Evolutionary conservation across 2,888 invertebrate genomes (phyloP), one percentile per base, ranked within the genome.

Genomic region (Dasypogon diadema): DNA sequence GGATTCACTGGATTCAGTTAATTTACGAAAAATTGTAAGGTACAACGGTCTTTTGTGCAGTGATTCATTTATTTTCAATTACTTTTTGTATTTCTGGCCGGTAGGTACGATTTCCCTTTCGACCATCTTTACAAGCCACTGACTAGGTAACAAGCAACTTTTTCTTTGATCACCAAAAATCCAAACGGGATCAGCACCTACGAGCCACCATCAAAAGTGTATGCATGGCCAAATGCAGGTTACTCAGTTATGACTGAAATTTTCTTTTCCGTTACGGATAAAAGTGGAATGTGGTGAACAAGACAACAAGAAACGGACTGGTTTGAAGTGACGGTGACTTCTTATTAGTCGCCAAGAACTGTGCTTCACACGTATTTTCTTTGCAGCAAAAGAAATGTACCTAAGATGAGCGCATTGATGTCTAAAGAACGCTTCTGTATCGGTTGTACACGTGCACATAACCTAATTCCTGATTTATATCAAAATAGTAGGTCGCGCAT

Each of bases 11-110:
- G 21, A 51, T 51, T 16, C 51, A 12, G 51, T 2, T 51, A 51
- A 51, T 51, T 51, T 51, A 21, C 51, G 12, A n/a, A 51, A 51
- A 51, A 51, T 16, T 51, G 51, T 3, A 51, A 51, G 51, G 51
- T 51, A 2, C 51, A 51, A 51, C 51, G 51, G 51, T 51, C 8
- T 21, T 16, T 51, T 51, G 51, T 51, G 16, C 51, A 51, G 12
- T 51, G 51, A 21, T 3, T 51, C 51, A 18, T 51, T 51, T 18
- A 1, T 51, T 51, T 51, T 51, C 51, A 42, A 42, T 42, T 51
- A 12, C 1, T 2, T 51, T 51, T n/a, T 48, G 48, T 12, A 48
- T 4, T 48, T 21, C 5, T 51, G 16, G 18, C 18, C 14, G 12
- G 16, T 8, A 48, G 12, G 16, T 12, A 3, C 16, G 18, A 51